Base-by-base conservation (phyloP, 2,888 invertebrate genomes). In the Branchipolynoe longqiensis region DNA sequence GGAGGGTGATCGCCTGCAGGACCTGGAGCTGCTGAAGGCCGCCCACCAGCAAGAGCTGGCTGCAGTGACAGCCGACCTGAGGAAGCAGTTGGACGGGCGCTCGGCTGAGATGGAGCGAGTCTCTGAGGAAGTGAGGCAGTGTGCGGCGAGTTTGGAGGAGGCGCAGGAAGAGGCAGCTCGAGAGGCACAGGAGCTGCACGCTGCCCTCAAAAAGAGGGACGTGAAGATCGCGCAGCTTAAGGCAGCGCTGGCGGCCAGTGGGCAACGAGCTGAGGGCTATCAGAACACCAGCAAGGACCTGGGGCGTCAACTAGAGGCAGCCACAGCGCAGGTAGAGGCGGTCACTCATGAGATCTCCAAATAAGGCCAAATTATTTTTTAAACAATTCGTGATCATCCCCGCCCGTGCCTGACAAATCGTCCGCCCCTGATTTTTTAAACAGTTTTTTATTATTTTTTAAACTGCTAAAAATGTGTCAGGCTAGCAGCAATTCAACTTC, bases 121-220 rank as follows among this genome's bases (percentile, higher is more conserved):
- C 22, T 78, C 78, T 3, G 78, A 33, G 25, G 84, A 54, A 25
- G 82, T 82, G 31, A 22, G 33, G 6, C 58, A 22, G 28, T 59
- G 82, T 59, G 82, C 38, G 58, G 83, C 59, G 25, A 69, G 59
- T 0, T 28, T 64, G 59, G 83, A 84, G 56, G 33, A 84, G 74
- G 56, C 78, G 18, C 78, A 78, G 36, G 31, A 38, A 1, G 59
- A 36, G 33, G 82, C 59, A 1, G 38, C 33, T 14, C 58, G 58
- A 36, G 82, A 56, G 38, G 59, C 58, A 18, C 82, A 82, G 12
- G 82, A 82, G 58, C 33, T 82, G 12, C 41, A 33, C 18, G 41
- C 41, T 14, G 78, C 78, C 78, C 56, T 82, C 22, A 31, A 59
- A 12, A 56, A 58, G n/a, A 12, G 59, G 6, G 59, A 82, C n/a